Conservation (phyloP, 2,113 vertebrate species). For the Xiphophorus hellerii region DNA sequence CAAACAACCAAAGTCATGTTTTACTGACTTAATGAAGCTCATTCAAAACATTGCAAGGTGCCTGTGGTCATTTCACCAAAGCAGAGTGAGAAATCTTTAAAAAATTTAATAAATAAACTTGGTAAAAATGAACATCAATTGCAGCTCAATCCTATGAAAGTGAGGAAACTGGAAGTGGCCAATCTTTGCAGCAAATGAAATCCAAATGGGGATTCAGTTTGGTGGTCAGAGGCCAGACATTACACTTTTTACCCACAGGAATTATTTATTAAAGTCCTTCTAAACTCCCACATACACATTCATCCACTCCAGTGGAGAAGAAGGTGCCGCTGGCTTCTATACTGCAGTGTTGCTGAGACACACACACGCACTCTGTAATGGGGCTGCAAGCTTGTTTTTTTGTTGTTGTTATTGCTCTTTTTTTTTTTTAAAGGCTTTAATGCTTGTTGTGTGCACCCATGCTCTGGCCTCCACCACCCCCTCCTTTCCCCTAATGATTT, state of each 20-base stretch:
- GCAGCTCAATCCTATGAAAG: background rate
- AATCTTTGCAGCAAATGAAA: constrained; percentile 17
- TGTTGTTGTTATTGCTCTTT: background rate
- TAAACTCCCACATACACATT: constrained; percentile 64
- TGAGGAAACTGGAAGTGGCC: background rate
- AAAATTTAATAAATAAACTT: too few species aligned
- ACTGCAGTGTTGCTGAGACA: constrained; percentile 54
- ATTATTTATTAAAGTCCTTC: constrained; percentile 52
- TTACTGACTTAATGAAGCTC: too few species aligned
- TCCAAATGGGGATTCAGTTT: constrained; percentile 29
- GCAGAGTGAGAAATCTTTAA: background rate
- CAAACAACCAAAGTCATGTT: background rate
- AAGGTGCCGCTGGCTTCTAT: constrained; percentile 48
- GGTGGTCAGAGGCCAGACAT: constrained; percentile 47
- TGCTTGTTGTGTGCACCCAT: background rate
- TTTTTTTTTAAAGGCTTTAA: constrained; percentile 10
- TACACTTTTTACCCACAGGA: constrained; percentile 27
- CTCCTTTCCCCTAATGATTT: constrained; percentile 39
- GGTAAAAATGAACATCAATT: background rate
- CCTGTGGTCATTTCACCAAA: background rate
- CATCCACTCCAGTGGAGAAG: constrained; percentile 41
- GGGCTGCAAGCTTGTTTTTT: constrained; percentile 26
- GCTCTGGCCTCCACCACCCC: constrained; percentile 11
- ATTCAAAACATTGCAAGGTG: background rate
- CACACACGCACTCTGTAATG: background rate